Conservation (phyloP, 2,797 vertebrate species). For the Coracias cyanogaster region DNA sequence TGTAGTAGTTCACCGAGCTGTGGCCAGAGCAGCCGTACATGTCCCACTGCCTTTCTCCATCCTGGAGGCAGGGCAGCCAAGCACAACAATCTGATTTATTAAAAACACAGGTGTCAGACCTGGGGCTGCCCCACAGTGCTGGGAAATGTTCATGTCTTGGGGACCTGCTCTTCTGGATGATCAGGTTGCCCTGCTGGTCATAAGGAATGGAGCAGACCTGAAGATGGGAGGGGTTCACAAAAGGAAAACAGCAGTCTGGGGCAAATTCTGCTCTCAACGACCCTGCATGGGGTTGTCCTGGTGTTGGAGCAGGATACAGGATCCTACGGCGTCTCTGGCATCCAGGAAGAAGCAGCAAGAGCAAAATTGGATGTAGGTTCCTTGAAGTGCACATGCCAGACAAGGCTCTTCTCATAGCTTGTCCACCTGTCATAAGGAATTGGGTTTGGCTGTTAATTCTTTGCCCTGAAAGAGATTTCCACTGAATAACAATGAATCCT, state of each 20-base stretch:
- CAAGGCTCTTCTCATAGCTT: neutral
- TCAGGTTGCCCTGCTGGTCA: neutral
- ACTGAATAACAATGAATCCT: neutral
- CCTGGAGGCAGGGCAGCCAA: neutral
- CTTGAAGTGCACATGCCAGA: neutral
- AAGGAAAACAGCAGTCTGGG: neutral
- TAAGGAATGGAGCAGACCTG: neutral
- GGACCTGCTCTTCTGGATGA: neutral
- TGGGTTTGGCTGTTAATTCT: neutral
- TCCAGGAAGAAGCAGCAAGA: neutral
- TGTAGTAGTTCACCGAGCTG: slow-evolving; percentile 18
- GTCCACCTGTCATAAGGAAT: neutral
- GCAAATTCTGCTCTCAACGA: neutral
- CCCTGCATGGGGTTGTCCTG: neutral
- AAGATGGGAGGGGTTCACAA: neutral
- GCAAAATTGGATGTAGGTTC: neutral
- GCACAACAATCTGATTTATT: neutral
- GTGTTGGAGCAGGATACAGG: neutral
- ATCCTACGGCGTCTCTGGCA: neutral
- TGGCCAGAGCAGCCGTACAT: accelerated
- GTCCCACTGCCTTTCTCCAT: neutral
- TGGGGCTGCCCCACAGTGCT: neutral
- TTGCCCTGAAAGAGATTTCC: neutral
- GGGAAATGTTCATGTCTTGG: neutral
- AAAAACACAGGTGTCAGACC: neutral